These are phyloP conservation scores for Oncorhynchus kisutch DNA, from an alignment of 2,113 vertebrate species.

Conservation along the genomic window DNA sequence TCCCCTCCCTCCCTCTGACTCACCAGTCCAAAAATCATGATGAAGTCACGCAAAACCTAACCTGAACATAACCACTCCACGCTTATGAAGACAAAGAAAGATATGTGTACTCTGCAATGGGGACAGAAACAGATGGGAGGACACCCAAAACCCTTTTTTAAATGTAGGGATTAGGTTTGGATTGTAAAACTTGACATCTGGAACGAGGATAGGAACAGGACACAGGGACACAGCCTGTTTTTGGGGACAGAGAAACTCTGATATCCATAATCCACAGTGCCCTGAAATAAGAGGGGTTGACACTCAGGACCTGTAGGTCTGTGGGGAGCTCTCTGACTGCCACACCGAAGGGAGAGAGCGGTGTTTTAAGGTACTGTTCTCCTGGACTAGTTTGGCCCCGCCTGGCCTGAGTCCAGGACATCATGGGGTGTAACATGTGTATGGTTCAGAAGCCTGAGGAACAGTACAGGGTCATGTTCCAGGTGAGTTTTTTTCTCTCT, in stretches of 20 bases:
- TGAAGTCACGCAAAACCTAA: not conserved
- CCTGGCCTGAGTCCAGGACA: constrained; percentile 6
- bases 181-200: constrained; percentile 33
- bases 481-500: constrained; percentile 73
- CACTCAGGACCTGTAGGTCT: constrained; percentile 33
- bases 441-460: constrained; percentile 89
- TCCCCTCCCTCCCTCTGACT: too few relatives aligned
- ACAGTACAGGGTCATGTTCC: constrained; percentile 90
- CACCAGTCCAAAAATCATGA: too few relatives aligned
- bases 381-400: constrained; percentile 8
- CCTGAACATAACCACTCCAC: constrained; percentile 8
- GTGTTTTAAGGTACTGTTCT: constrained; percentile 40
- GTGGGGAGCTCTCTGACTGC: constrained; percentile 60
- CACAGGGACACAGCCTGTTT: constrained; percentile 9
- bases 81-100: constrained; percentile 16
- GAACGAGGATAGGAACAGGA: not conserved
- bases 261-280: not conserved
- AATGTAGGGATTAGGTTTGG: constrained; percentile 22
- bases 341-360: constrained; percentile 57
- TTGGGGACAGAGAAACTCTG: not conserved
- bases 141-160: not conserved
- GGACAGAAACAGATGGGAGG: constrained; percentile 17
- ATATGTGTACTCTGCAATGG: constrained; percentile 26
- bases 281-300: not conserved
- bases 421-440: constrained; percentile 94